Percentiles rank a stretch among this genome's conserved stretches.
phyloP scores from a whole-genome alignment of 2,113 vertebrate species.

The Bagarius yarrelli region DNA sequence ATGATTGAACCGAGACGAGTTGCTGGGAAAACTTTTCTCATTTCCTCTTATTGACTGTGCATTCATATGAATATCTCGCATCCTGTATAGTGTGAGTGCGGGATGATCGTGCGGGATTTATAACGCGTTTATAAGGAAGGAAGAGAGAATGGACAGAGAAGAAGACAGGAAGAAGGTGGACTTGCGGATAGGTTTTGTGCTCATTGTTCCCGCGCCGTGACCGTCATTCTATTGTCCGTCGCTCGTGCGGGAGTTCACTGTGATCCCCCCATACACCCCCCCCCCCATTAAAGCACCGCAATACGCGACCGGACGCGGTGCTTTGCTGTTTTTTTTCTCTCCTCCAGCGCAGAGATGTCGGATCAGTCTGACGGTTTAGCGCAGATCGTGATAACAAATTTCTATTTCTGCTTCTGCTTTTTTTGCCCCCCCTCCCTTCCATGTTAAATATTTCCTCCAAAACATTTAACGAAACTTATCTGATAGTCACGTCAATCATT shows the following conservation, averaged over 20 bases:
- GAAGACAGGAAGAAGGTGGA: not conserved
- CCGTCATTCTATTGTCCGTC: conserved; percentile 50
- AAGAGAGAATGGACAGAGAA: not conserved
- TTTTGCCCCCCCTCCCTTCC: not conserved
- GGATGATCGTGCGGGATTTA: not conserved
- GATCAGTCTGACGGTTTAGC: not conserved
- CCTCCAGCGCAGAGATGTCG: not conserved
- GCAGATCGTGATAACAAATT: not conserved
- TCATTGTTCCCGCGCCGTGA: conserved; percentile 48
- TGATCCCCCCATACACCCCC: conserved; percentile 28
- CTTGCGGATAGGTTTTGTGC: not conserved
- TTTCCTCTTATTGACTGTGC: conserved; percentile 5
- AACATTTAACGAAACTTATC: conserved; percentile 45
- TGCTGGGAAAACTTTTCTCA: conserved; percentile 21
- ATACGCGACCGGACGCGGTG: conserved; percentile 51
- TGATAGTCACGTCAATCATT: conserved; percentile 31
- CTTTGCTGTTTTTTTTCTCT: conserved; percentile 34
- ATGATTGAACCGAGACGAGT: conserved; percentile 6
- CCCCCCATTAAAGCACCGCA: conserved; percentile 29
- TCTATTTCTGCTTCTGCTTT: no score
- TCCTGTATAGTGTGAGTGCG: not conserved
- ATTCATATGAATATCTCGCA: not conserved
- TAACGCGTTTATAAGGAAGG: not conserved
- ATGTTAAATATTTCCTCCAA: not conserved
- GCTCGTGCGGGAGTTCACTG: conserved; percentile 45